phyloP scores from a whole-genome alignment of 2,888 invertebrate genomes.

The Zonitis immaculata region DNA sequence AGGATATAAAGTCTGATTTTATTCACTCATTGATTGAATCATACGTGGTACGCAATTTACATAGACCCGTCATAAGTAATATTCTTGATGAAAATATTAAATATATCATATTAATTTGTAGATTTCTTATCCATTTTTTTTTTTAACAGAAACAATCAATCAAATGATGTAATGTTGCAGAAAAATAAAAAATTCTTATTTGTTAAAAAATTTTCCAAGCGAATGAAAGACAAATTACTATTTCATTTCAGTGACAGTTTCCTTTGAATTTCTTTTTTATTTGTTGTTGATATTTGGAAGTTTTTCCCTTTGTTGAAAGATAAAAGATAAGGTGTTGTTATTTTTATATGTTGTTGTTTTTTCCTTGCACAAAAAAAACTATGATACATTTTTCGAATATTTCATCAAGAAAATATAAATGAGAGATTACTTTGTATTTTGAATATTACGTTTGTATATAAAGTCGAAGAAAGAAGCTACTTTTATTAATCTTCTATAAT shows the following conservation, averaged over 20 bases:
- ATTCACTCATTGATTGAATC: too few species aligned
- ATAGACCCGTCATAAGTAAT: too few species aligned
- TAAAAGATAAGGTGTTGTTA: not conserved
- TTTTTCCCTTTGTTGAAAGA: not conserved
- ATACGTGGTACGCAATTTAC: too few species aligned
- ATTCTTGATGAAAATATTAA: too few species aligned
- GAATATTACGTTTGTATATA: slow-evolving; percentile 20
- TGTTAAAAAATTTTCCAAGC: not conserved
- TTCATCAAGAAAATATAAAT: slow-evolving; percentile 21
- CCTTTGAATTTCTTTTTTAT: not conserved
- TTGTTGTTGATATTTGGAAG: not conserved
- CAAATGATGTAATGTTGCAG: slow-evolving; percentile 32
- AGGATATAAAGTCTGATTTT: too few species aligned
- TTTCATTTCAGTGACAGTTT: not conserved
- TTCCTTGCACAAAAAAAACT: not conserved
- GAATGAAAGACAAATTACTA: slow-evolving; percentile 1
- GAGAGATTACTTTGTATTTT: slow-evolving; percentile 28
- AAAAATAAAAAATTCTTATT: not conserved
- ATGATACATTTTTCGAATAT: slow-evolving; percentile 4
- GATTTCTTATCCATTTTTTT: too few species aligned
- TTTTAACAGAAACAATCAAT: not conserved
- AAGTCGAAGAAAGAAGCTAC: slow-evolving; percentile 23
- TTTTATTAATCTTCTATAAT: too few species aligned
- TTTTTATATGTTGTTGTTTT: not conserved
- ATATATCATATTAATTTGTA: too few species aligned